Base-by-base conservation (phyloP, 1,140 invertebrate species). In the Oscheius sp. region DNA sequence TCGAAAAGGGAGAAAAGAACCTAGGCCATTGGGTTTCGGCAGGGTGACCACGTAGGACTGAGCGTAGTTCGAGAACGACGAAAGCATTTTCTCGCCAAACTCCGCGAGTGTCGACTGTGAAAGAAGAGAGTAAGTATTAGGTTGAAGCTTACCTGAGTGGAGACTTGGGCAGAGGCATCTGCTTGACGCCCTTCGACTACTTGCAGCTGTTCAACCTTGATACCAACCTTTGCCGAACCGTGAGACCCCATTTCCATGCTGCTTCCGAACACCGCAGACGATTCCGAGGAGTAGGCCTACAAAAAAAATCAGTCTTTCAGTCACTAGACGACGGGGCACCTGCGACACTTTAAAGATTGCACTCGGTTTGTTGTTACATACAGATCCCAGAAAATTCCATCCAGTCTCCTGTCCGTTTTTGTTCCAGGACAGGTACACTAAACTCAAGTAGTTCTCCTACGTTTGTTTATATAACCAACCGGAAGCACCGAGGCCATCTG, bases 281-380 rank as follows among this genome's bases (percentile, higher is more conserved):
- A 45, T 45, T 23, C 15, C 15, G 42, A 18, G 42, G 18, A 45
- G 23, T 18, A 45, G 15, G 18, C 42, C 15, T 45, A 18, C 23
- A 45, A 45, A 45, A 45, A 23, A 18, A 45, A 45, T 0, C 18
- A 45, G 0, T 45, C 42, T 45, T 15, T 18, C 18, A 23, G 42
- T 18, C 23, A 45, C 18, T 18, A 45, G 23, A 45, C 4, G 23
- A 23, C 15, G 4, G 49, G 7, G 28, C 28, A 63, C 61, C 61
- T 63, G 61, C 26, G 61, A 34, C 20, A 63, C 29, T 63, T 63
- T 63, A 42, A 63, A 63, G 13, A 63, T 63, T 18, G 61, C 15
- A 34, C 61, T 63, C 15, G 61, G 61, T 63, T 63, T 63, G 23
- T 7, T 32, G 61, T 63, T 63, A 18, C 10, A 10, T n/a, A 63